Conservation (phyloP, 2,888 invertebrate genomes). For the Drosophila yooni region DNA sequence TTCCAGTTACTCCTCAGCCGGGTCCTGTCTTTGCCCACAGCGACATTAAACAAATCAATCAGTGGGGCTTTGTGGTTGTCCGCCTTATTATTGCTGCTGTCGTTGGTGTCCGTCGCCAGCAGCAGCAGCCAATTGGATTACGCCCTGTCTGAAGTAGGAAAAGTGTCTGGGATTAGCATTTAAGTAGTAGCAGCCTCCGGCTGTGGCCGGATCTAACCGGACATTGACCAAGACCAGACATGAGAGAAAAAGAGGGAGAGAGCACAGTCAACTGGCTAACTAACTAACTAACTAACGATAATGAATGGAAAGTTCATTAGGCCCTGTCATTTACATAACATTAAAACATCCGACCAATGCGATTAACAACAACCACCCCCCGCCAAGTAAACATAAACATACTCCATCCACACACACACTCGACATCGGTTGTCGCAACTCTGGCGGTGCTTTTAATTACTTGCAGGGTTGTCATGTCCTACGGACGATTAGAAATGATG, state of each 20-base stretch:
- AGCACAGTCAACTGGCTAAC: slow-evolving; percentile 25
- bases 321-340: slow-evolving; percentile 80
- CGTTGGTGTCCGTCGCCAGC: slow-evolving; percentile 9
- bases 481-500: neutral
- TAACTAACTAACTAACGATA: slow-evolving; percentile 72
- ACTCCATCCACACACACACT: slow-evolving; percentile 8
- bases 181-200: slow-evolving; percentile 55
- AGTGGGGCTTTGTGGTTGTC: slow-evolving; percentile 68
- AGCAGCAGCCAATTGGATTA: slow-evolving; percentile 48
- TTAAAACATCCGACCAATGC: slow-evolving; percentile 66
- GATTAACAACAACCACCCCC: slow-evolving; percentile 33
- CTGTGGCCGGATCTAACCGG: slow-evolving; percentile 52
- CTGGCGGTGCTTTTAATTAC: slow-evolving; percentile 29
- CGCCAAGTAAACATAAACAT: slow-evolving; percentile 43
- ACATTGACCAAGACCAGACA: slow-evolving; percentile 42
- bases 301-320: slow-evolving; percentile 81
- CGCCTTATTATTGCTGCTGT: neutral
- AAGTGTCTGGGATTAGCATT: slow-evolving; percentile 73
- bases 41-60: slow-evolving; percentile 80
- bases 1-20: slow-evolving; percentile 8
- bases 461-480: slow-evolving; percentile 42
- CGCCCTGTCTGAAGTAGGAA: slow-evolving; percentile 58
- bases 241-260: neutral
- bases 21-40: slow-evolving; percentile 44
- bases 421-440: slow-evolving; percentile 21